Evolutionary conservation across 2,113 vertebrate genomes (phyloP).

Genomic region (Zosterops borbonicus): DNA sequence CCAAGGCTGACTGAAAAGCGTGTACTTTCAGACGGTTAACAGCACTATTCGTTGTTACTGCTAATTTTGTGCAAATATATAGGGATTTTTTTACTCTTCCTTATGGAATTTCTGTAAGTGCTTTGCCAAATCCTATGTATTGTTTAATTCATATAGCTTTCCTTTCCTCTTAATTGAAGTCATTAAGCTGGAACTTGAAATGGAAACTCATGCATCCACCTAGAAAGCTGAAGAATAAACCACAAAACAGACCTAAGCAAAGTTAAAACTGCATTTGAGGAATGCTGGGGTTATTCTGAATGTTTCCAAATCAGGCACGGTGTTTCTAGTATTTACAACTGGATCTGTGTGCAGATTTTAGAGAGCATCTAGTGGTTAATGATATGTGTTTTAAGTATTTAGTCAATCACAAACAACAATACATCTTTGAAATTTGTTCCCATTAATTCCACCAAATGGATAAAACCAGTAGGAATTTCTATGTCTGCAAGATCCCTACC

Average conservation of each 20-base stretch:
- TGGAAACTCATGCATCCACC: not conserved
- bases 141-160: slow-evolving; percentile 2
- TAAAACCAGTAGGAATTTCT: not conserved
- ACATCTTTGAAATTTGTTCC: not conserved
- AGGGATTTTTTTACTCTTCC: not conserved
- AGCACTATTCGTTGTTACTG: not conserved
- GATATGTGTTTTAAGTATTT: not conserved
- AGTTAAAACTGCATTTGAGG: not conserved
- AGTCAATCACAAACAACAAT: not conserved
- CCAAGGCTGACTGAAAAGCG: slow-evolving; percentile 17
- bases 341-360: not conserved
- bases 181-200: slow-evolving; percentile 23
- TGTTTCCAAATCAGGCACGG: not conserved
- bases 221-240: not conserved
- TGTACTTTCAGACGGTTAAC: not conserved
- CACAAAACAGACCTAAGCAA: not conserved
- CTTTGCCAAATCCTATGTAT: not conserved
- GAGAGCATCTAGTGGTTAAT: not conserved
- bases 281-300: not conserved
- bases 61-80: not conserved
- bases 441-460: not conserved
- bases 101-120: slow-evolving; percentile 14
- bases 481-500: not conserved
- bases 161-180: not conserved
- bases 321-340: not conserved